Conservation (phyloP, 2,113 vertebrate species). For the Amblyornis subalaris region DNA sequence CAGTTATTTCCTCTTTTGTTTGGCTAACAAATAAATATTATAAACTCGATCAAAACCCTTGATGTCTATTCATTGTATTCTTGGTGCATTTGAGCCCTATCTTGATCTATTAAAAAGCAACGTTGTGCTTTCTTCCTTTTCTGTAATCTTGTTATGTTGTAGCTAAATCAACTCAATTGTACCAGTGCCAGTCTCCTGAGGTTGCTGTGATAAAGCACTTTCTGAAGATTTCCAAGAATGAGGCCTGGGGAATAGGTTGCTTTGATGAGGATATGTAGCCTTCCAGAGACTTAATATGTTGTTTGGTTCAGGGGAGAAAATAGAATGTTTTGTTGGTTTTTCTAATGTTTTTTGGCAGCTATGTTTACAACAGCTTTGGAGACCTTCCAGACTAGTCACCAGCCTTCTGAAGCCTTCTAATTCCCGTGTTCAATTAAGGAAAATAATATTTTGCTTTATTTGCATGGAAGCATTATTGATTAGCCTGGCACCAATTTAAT, state of each 20-base stretch:
- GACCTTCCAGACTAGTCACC: background rate
- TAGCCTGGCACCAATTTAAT: background rate
- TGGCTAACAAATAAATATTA: background rate
- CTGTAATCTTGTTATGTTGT: background rate
- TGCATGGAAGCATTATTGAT: background rate
- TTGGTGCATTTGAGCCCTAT: background rate
- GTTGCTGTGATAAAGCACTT: background rate
- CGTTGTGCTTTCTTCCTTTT: background rate
- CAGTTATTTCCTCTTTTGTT: background rate
- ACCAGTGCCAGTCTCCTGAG: background rate
- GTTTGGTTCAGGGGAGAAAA: background rate
- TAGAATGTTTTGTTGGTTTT: background rate
- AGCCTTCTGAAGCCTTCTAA: background rate
- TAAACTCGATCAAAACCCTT: background rate
- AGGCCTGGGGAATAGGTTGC: background rate
- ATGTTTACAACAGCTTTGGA: background rate
- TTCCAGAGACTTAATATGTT: background rate
- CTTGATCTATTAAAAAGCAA: slow-evolving; percentile 24
- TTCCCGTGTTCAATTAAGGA: background rate
- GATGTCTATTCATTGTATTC: background rate
- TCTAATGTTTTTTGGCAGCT: background rate
- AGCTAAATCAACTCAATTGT: background rate
- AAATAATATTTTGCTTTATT: background rate
- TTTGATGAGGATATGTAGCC: background rate
- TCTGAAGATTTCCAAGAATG: background rate